Evolutionary conservation across 2,888 invertebrate genomes (phyloP).

Genomic region (Drosophila tanythrix): DNA sequence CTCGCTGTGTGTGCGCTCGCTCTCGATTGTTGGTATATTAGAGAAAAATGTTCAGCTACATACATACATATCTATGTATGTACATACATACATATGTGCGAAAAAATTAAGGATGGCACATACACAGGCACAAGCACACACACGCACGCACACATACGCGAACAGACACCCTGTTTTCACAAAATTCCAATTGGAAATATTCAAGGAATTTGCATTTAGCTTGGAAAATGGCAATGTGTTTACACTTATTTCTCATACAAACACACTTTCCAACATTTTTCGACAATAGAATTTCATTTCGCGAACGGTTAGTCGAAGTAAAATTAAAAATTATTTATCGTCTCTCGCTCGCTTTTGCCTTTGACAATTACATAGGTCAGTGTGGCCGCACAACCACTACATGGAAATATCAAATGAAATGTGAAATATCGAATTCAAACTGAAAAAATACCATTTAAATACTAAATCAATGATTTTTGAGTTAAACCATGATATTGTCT

Average conservation of each 20-base stretch:
- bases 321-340: slow-evolving; percentile 64
- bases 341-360: slow-evolving; percentile 55
- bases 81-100: slow-evolving; percentile 65
- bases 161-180: slow-evolving; percentile 76
- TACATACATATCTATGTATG: slow-evolving; percentile 26
- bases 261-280: slow-evolving; percentile 74
- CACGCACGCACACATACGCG: slow-evolving; percentile 55
- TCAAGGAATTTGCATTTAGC: slow-evolving; percentile 49
- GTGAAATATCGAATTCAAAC: background rate
- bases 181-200: slow-evolving; percentile 67
- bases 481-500: background rate
- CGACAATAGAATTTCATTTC: slow-evolving; percentile 64
- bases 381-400: slow-evolving; percentile 33
- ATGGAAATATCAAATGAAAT: slow-evolving; percentile 16
- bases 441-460: slow-evolving; percentile 16
- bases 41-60: slow-evolving; percentile 73
- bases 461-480: background rate
- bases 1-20: slow-evolving; percentile 54
- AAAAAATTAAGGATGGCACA: slow-evolving; percentile 78
- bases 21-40: slow-evolving; percentile 78
- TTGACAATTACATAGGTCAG: slow-evolving; percentile 57
- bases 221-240: slow-evolving; percentile 55
- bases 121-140: slow-evolving; percentile 60
- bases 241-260: slow-evolving; percentile 61
- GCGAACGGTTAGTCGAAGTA: slow-evolving; percentile 54